Percentiles rank a stretch among this genome's conserved stretches.
phyloP scores from a whole-genome alignment of 2,888 invertebrate genomes.

The Myathropa florea region DNA sequence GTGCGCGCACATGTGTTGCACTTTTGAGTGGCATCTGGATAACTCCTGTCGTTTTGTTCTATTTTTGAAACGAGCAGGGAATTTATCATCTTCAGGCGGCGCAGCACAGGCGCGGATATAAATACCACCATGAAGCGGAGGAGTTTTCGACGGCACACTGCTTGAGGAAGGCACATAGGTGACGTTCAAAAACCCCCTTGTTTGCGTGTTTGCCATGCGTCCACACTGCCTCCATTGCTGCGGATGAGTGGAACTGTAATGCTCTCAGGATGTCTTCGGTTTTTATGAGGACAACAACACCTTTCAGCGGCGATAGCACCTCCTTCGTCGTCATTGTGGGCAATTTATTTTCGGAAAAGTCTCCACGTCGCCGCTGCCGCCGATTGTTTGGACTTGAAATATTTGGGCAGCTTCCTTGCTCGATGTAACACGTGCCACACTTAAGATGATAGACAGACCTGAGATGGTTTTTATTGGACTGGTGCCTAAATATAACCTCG shows the following conservation, averaged over 20 bases:
- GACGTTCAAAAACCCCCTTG: slow-evolving; percentile 17
- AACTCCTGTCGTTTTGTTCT: slow-evolving; percentile 47
- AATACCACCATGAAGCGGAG: slow-evolving; percentile 16
- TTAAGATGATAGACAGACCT: slow-evolving; percentile 56
- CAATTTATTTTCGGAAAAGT: slow-evolving; percentile 46
- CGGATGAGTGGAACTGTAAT: background rate
- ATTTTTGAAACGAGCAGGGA: slow-evolving; percentile 31
- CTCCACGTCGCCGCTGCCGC: background rate
- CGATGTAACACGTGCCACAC: slow-evolving; percentile 66
- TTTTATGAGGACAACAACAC: slow-evolving; percentile 19
- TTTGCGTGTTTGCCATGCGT: slow-evolving; percentile 20
- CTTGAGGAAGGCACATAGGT: slow-evolving; percentile 39
- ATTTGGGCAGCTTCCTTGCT: slow-evolving; percentile 28
- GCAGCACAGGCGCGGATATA: slow-evolving; percentile 13
- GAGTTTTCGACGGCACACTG: slow-evolving; percentile 16
- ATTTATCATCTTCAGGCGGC: slow-evolving; percentile 39
- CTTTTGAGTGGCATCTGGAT: slow-evolving; percentile 50
- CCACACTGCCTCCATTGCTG: background rate
- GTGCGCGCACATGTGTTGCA: slow-evolving; percentile 35
- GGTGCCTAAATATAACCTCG: slow-evolving; percentile 46
- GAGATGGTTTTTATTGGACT: slow-evolving; percentile 46
- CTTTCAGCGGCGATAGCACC: background rate
- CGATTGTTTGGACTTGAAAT: slow-evolving; percentile 44
- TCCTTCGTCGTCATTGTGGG: slow-evolving; percentile 9
- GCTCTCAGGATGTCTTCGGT: background rate